Conservation (phyloP, 2,113 vertebrate genomes). For the Saguinus midas region DNA sequence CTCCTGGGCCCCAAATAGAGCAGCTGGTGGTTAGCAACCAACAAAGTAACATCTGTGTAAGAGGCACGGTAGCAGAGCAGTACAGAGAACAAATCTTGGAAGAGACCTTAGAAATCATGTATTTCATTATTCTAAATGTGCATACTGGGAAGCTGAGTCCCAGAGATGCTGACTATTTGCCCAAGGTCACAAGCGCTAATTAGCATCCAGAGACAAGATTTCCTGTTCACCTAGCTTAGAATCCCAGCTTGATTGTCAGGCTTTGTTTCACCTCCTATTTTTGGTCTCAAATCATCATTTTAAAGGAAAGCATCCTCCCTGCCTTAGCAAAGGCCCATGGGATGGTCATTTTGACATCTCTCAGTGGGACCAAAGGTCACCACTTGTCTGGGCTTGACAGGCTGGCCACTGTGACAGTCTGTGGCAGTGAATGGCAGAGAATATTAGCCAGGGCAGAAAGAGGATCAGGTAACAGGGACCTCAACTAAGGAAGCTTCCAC, state of each 20-base stretch:
- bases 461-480: neutral
- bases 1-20: neutral
- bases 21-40: neutral
- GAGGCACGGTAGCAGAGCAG: neutral
- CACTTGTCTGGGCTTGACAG: neutral
- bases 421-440: neutral
- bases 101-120: neutral
- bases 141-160: conserved; percentile 6
- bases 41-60: neutral
- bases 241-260: neutral
- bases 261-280: neutral
- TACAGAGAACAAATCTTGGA: neutral
- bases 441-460: neutral
- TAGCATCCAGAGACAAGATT: neutral
- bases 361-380: neutral
- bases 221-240: neutral
- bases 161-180: neutral
- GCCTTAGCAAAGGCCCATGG: neutral
- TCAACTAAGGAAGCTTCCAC: neutral
- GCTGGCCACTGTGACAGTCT: neutral
- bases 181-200: neutral
- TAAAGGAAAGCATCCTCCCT: neutral
- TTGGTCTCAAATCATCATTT: neutral
- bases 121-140: neutral
- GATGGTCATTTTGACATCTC: neutral